Evolutionary conservation across 2,113 vertebrate genomes (phyloP), one percentile per base, ranked within the genome.

Genomic region (Hemibagrus wyckioides): DNA sequence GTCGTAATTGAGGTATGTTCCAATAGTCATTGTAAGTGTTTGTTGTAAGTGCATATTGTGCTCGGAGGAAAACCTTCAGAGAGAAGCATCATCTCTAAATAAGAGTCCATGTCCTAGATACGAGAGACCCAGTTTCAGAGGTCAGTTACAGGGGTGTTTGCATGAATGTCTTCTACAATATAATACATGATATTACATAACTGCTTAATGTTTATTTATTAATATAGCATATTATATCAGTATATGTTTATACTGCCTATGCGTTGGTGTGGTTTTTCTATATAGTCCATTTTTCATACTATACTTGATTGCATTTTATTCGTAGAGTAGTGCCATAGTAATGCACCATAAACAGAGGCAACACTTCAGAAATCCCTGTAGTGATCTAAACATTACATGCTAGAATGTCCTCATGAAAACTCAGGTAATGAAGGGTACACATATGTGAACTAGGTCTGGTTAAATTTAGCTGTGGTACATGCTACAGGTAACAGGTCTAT

Each of bases 91-190:
- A 89, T 85, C 86, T 80, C 92, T 94, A 93, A 92, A 92, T 92
- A 87, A 89, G 90, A 91, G 87, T 63, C 15, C 52, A 84, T 89
- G 92, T 91, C 93, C 94, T 92, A 94, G 92, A 93, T 94, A 91
- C 82, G 23, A 30, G 67, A 92, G 92, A 94, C 93, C 92, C 92
- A 86, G 85, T 93, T 94, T 92, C 89, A 88, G 82, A 90, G 92
- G 92, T 92, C 92, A 91, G 61, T 41, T 44, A 28, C 63, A 56
- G 71, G 44, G 63, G 21, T 56, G 17, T 56, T 56, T 48, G 36
- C 23, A 10, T 61, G 48, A 83, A 89, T 39, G 50, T 21, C 30
- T n/a, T 59, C 3, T 23, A 17, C 28, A 80, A 39, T 30, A 28
- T 19, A 23, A 56, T 82, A 33, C 6, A 23, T 73, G 7, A 33